Evolutionary conservation across 2,888 invertebrate genomes (phyloP), one percentile per base, ranked within the genome.

Genomic region (Euplagia quadripunctaria): DNA sequence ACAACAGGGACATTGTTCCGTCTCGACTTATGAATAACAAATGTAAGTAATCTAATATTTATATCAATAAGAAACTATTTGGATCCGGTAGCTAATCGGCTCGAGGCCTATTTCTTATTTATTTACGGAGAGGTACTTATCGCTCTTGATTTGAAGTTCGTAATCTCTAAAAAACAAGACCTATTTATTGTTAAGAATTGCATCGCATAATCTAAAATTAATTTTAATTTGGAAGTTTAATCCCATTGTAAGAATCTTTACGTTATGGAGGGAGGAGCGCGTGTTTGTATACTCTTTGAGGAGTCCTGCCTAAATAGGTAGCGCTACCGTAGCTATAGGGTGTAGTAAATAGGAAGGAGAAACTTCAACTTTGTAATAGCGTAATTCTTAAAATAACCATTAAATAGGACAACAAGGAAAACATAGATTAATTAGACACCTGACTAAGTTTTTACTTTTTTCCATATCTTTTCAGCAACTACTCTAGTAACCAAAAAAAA

Each of bases 61-160:
- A 91, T 91, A 92, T 91, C 89, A 86, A 87, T 73, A 87, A 84
- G 79, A 87, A 92, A 92, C 90, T 92, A 93, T 93, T 92, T 91
- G 89, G 91, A 93, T 93, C 93, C 93, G 93, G 93, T 86, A 92
- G 84, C 86, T 73, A 81, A 87, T 86, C 82, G 81, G 85, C 85
- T 85, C 73, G 84, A 85, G 87, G 88, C 86, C 85, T 86, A 87
- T 85, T 84, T 69, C 74, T 61, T 61, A 61, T 31, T 61, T 14
- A 20, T 20, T 61, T 14, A 61, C 31, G 12, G 14, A 1, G 14
- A 31, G 31, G 31, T 12, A 12, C 12, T 58, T 58, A 4, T 58
- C 4, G 11, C 5, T 0, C 12, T n/a, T 16, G 14, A 16, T 51
- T 51, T 51, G 9, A 55, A 55, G 1, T 46, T 46, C 43, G 43